phyloP scores from a whole-genome alignment of 2,888 invertebrate species.

The Elegia similella region DNA sequence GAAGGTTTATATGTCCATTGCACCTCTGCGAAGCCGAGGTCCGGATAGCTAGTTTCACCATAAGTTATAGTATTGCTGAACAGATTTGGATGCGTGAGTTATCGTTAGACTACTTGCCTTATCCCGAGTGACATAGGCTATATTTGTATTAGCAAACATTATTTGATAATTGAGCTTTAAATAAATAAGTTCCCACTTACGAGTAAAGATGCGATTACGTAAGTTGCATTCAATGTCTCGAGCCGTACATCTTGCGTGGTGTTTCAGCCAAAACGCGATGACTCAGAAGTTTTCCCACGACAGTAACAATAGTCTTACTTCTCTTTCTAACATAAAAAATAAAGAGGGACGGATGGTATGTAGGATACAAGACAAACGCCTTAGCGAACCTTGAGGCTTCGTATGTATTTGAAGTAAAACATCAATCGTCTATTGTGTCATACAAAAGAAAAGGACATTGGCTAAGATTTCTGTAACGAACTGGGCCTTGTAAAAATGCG shows the following conservation, averaged over 20 bases:
- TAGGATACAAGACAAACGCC: slow-evolving; percentile 32
- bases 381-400: slow-evolving; percentile 34
- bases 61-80: too few relatives aligned
- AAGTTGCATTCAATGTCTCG: neutral
- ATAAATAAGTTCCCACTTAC: too few relatives aligned
- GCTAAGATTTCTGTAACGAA: neutral
- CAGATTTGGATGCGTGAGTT: too few relatives aligned
- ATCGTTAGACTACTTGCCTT: too few relatives aligned
- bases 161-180: too few relatives aligned
- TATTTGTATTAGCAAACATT: too few relatives aligned
- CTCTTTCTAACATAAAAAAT: slow-evolving; percentile 28
- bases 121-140: too few relatives aligned
- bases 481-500: too few relatives aligned
- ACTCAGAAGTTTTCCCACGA: slow-evolving; percentile 62
- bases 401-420: slow-evolving; percentile 37
- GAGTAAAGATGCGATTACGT: neutral
- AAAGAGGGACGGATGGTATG: slow-evolving; percentile 29
- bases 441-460: slow-evolving; percentile 5
- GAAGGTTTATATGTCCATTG: too few relatives aligned
- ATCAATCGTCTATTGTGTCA: slow-evolving; percentile 35
- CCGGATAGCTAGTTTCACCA: too few relatives aligned
- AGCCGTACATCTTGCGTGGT: slow-evolving; percentile 24
- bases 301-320: slow-evolving; percentile 42
- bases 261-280: slow-evolving; percentile 39
- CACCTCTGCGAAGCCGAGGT: too few relatives aligned